Evolutionary conservation across 2,888 invertebrate genomes (phyloP).

Genomic region (Lycophotia porphyrea): DNA sequence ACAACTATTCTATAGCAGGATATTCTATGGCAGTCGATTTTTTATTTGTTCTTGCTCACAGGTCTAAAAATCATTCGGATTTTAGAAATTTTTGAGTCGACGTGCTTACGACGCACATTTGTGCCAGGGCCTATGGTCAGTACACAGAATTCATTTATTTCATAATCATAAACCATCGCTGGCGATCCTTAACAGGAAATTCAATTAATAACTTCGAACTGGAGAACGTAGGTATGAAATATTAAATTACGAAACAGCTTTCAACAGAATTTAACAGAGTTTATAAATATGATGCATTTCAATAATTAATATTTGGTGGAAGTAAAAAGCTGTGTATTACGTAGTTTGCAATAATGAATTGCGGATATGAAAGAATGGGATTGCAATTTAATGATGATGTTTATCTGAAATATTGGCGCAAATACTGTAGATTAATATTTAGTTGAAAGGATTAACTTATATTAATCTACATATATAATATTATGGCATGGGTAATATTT

Average conservation of each 20-base stretch:
- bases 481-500: background rate
- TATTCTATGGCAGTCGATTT: background rate
- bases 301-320: slow-evolving; percentile 19
- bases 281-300: slow-evolving; percentile 12
- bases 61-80: background rate
- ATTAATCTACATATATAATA: background rate
- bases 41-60: background rate
- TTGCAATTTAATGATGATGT: slow-evolving; percentile 8
- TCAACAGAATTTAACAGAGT: slow-evolving; percentile 10
- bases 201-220: slow-evolving; percentile 11
- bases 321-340: slow-evolving; percentile 1
- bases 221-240: background rate
- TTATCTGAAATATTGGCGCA: background rate
- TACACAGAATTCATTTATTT: slow-evolving; percentile 39
- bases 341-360: background rate
- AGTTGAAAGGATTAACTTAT: background rate
- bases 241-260: slow-evolving; percentile 3
- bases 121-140: slow-evolving; percentile 6
- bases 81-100: background rate
- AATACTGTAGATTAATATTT: background rate
- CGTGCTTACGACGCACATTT: background rate
- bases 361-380: background rate
- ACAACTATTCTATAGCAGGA: background rate
- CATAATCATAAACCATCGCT: slow-evolving; percentile 31
- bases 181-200: slow-evolving; percentile 31